phyloP scores from a whole-genome alignment of 2,113 vertebrate species.

The Illadopsis cleaveri region DNA sequence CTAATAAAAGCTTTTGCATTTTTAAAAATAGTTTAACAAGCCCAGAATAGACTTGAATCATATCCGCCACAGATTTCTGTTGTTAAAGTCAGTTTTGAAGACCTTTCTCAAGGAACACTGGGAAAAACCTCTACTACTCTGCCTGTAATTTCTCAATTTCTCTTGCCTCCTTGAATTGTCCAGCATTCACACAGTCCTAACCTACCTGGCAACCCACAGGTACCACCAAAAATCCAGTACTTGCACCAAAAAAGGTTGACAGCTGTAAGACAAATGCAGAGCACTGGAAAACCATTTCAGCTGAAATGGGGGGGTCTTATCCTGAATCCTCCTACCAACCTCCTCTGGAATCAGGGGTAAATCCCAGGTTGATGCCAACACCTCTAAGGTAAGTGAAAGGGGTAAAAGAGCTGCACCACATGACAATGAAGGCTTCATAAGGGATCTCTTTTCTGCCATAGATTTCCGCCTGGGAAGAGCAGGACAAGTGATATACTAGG shows the following conservation, averaged over 20 bases:
- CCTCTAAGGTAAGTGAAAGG: background rate
- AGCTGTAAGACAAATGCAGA: background rate
- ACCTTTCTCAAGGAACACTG: background rate
- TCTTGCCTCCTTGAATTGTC: background rate
- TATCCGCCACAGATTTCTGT: background rate
- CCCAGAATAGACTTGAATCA: slow-evolving; percentile 25
- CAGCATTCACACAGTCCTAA: background rate
- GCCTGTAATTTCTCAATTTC: background rate
- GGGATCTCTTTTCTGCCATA: background rate
- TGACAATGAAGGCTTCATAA: background rate
- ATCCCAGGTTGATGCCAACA: background rate
- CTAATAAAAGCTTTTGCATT: slow-evolving; percentile 34
- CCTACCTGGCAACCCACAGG: background rate
- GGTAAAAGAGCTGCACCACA: background rate
- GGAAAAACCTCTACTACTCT: background rate
- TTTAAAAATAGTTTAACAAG: slow-evolving; percentile 43
- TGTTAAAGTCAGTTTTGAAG: background rate
- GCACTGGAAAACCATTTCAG: background rate
- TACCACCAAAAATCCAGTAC: background rate
- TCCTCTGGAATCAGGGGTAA: background rate
- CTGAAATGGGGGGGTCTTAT: background rate
- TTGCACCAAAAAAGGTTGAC: background rate
- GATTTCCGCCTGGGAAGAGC: background rate
- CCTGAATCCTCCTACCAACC: background rate
- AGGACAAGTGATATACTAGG: background rate